Conservation (phyloP, 2,113 vertebrate genomes). For the Arvicanthis niloticus region DNA sequence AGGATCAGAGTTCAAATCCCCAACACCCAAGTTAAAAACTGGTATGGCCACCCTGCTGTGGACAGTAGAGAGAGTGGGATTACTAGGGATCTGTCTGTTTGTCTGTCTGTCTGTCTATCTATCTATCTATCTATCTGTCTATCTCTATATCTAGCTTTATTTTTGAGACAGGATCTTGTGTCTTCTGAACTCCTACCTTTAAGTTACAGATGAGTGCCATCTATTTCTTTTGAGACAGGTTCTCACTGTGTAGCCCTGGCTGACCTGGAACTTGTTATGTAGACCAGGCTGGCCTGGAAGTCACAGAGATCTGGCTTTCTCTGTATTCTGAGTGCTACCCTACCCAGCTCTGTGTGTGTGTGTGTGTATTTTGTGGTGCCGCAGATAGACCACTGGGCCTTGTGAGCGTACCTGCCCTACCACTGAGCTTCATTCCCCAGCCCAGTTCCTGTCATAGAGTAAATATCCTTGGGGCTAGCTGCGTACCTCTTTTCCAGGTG, state of each 20-base stretch:
- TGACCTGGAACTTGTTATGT: not conserved
- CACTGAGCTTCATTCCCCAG: not conserved
- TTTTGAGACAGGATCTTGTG: not conserved
- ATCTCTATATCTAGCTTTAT: no score
- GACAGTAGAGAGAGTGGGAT: not conserved
- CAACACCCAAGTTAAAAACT: not conserved
- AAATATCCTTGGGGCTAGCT: not conserved
- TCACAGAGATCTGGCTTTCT: not conserved
- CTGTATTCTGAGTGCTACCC: not conserved
- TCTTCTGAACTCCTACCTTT: not conserved
- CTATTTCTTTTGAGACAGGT: not conserved
- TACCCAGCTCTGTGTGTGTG: not conserved
- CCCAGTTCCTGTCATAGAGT: not conserved
- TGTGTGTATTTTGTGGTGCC: not conserved
- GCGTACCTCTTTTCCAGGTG: conserved; percentile 25
- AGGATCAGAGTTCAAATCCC: not conserved
- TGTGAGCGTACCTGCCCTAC: not conserved
- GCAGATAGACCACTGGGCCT: not conserved
- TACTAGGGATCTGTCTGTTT: not conserved
- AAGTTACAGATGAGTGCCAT: not conserved
- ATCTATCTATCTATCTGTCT: no score
- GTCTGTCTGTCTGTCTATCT: no score
- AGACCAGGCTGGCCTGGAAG: not conserved
- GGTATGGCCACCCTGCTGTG: not conserved
- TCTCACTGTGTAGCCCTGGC: not conserved